phyloP scores from a whole-genome alignment of 1,140 invertebrate genomes.

The Zelostemma sp. region DNA sequence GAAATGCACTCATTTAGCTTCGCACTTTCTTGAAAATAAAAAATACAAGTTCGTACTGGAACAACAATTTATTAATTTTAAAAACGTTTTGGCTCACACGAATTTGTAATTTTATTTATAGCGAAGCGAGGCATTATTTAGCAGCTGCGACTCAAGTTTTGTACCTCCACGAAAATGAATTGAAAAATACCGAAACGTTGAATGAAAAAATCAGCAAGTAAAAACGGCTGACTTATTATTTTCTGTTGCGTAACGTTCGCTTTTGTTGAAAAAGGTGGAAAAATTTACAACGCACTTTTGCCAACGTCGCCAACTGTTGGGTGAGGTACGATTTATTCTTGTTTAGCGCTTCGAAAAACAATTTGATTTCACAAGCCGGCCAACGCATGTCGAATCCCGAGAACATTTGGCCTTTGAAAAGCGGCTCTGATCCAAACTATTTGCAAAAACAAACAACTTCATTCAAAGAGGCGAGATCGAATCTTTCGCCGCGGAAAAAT shows the following conservation, averaged over 20 bases:
- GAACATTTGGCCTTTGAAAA: slow-evolving; percentile 15
- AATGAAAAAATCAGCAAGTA: slow-evolving; percentile 12
- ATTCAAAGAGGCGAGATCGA: background rate
- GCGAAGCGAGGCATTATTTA: slow-evolving; percentile 74
- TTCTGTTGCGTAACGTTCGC: background rate
- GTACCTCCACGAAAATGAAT: slow-evolving; percentile 67
- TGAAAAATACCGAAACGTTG: slow-evolving; percentile 56
- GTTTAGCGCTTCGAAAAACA: slow-evolving; percentile 72
- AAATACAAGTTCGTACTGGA: background rate
- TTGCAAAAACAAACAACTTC: background rate
- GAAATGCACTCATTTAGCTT: background rate
- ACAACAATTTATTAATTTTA: background rate
- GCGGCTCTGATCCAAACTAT: background rate
- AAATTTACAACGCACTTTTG: slow-evolving; percentile 70
- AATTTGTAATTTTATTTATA: slow-evolving; percentile 15
- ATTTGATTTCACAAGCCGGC: slow-evolving; percentile 58
- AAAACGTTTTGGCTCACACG: background rate
- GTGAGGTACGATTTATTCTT: slow-evolving; percentile 75
- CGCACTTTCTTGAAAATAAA: background rate
- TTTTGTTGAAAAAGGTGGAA: slow-evolving; percentile 58
- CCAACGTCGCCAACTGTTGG: slow-evolving; percentile 76
- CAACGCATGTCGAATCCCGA: slow-evolving; percentile 36
- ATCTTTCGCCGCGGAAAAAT: background rate
- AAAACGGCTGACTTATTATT: slow-evolving; percentile 6
- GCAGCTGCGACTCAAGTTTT: slow-evolving; percentile 70